Conservation (phyloP, 2,888 invertebrate genomes). For the Drosophila heteroneura region DNA sequence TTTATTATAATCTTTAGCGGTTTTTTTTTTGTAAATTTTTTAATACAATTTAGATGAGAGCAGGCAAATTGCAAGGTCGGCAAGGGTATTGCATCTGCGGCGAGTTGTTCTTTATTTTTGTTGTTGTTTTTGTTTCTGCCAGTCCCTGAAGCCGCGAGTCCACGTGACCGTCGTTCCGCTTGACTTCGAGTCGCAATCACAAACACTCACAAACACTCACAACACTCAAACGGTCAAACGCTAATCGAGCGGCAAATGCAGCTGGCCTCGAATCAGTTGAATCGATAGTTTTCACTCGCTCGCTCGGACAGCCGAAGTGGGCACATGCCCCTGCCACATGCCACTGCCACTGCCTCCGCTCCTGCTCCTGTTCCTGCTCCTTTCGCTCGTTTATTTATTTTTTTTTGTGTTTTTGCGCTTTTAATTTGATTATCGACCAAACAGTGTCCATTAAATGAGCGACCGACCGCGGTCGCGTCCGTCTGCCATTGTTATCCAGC, state of each 20-base stretch:
- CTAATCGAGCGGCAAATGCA: slow-evolving; percentile 67
- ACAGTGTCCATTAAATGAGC: slow-evolving; percentile 82
- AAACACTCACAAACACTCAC: not conserved
- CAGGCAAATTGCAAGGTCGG: not conserved
- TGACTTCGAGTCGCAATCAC: slow-evolving; percentile 27
- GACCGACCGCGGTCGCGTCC: slow-evolving; percentile 66
- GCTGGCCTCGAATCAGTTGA: slow-evolving; percentile 55
- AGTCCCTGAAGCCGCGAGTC: slow-evolving; percentile 16
- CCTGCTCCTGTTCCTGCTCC: slow-evolving; percentile 20
- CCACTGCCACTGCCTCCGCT: slow-evolving; percentile 25
- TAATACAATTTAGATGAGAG: not conserved
- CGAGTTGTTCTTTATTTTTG: not conserved
- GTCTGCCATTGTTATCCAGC: slow-evolving; percentile 59
- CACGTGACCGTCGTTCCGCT: slow-evolving; percentile 36
- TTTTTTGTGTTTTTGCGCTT: slow-evolving; percentile 29
- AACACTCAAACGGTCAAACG: slow-evolving; percentile 36
- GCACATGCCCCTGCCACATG: slow-evolving; percentile 1
- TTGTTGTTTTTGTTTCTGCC: slow-evolving; percentile 5
- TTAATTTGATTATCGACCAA: slow-evolving; percentile 84
- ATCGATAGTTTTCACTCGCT: slow-evolving; percentile 37
- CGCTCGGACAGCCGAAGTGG: slow-evolving; percentile 4
- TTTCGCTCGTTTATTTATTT: not conserved
- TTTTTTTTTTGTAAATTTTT: not conserved
- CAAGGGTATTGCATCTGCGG: not conserved
- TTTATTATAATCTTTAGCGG: not conserved